Evolutionary conservation across 2,113 vertebrate genomes (phyloP), one percentile per base, ranked within the genome.

Genomic region (Pongo pygmaeus): DNA sequence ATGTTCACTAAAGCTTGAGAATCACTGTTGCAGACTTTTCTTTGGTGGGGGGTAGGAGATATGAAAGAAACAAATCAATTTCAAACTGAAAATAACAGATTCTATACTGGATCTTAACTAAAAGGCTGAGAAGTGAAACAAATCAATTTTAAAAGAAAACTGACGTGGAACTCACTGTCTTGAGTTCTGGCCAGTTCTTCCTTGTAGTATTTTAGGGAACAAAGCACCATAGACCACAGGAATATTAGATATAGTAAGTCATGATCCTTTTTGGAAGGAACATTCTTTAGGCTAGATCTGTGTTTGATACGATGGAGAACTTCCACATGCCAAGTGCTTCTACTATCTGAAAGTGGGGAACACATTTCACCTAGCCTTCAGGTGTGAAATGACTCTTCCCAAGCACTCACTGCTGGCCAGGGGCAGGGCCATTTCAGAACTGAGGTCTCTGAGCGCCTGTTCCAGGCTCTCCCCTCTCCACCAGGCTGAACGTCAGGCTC

Each of bases 141-240:
- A 64, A 89, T 59, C 10, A 35, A 48, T 69, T 55, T 81, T 77
- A 40, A 94, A 86, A 35, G 59, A 96, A 89, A 95, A 46, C 27
- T 50, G 35, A 70, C 84, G n/a, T 27, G 57, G 5, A 10, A 43
- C 10, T 70, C 9, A 48, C 18, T 83, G 6, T 90, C n/a, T 55
- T 89, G 38, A 83, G 17, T 80, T 59, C 48, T 89, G 64, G 18
- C 11, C 23, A 67, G 22, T 46, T 61, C 18, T 94, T 74, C 35
- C 17, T 81, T 87, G 3, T 0, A 84, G 35, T 55, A 1, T 35
- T 80, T 72, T 14, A 81, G 8, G 67, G 8, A 50, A 17, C 18
- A 91, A 43, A 61, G 14, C 17, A 32, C 23, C 11, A 17, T 0
- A 92, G 25, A 74, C 8, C 46, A 67, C 35, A 89, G 17, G 57